Percentiles rank a stretch among this genome's conserved stretches.
phyloP scores from a whole-genome alignment of 2,797 vertebrate genomes.

The Rhinoraja longicauda region DNA sequence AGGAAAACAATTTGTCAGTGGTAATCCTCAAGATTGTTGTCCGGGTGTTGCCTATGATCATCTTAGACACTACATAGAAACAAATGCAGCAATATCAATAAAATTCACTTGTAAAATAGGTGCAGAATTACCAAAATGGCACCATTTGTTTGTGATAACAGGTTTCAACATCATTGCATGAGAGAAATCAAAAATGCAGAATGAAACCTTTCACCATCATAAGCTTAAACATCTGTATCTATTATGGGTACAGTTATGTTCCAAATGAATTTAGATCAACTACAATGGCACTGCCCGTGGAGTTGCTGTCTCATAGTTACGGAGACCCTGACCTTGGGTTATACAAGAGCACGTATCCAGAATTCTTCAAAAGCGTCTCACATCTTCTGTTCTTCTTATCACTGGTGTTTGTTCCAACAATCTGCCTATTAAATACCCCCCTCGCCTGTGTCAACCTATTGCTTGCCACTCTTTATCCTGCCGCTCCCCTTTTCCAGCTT shows the following conservation, averaged over 20 bases:
- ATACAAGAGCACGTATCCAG: no score
- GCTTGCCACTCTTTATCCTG: no score
- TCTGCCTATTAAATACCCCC: no score
- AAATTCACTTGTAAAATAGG: background rate
- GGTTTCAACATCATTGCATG: background rate
- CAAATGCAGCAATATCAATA: no score
- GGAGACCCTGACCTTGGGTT: no score
- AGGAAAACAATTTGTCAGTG: background rate
- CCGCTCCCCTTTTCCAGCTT: no score
- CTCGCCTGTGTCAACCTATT: no score
- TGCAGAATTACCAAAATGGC: background rate
- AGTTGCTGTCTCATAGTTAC: no score
- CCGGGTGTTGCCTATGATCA: background rate
- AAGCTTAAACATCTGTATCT: background rate
- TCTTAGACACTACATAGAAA: background rate
- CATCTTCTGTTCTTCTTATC: no score
- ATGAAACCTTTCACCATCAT: background rate
- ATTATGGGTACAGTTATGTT: background rate
- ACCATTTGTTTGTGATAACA: background rate
- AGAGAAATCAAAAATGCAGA: background rate
- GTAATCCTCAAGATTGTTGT: background rate
- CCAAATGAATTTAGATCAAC: background rate
- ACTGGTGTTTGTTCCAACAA: no score
- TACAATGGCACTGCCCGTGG: no score
- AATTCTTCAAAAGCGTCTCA: no score